Conservation (phyloP, 2,888 invertebrate genomes). For the Andrena bicolor region DNA sequence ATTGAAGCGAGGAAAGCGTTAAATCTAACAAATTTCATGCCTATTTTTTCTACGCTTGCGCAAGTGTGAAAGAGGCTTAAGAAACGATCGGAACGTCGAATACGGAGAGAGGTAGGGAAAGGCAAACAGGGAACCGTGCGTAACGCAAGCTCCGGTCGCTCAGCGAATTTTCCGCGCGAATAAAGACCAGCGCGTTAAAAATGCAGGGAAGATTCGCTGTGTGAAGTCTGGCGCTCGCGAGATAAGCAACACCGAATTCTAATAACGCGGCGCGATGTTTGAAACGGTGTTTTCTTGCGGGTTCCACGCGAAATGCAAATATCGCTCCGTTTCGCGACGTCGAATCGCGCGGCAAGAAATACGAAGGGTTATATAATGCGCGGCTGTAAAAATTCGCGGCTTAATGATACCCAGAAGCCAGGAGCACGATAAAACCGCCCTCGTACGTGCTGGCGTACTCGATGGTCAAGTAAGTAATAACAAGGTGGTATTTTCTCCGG, state of each 20-base stretch:
- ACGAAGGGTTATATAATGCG: conserved; percentile 16
- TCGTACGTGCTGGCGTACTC: background rate
- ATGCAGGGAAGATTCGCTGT: conserved; percentile 33
- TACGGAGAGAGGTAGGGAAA: conserved; percentile 3
- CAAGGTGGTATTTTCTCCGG: conserved; percentile 19
- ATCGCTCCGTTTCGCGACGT: conserved; percentile 29
- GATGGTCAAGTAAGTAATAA: conserved; percentile 32
- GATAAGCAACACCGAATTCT: conserved; percentile 50
- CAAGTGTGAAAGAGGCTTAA: background rate
- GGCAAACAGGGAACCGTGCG: conserved; percentile 1
- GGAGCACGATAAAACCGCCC: conserved; percentile 25
- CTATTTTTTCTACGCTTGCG: too few species aligned
- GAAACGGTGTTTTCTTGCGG: conserved; percentile 13
- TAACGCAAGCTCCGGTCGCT: background rate
- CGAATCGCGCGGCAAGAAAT: conserved; percentile 23
- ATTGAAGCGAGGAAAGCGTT: background rate
- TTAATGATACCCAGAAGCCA: conserved; percentile 47
- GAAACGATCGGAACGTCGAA: background rate
- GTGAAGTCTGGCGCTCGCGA: conserved; percentile 12
- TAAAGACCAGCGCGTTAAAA: conserved; percentile 44
- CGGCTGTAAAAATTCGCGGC: conserved; percentile 44
- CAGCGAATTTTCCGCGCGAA: conserved; percentile 41
- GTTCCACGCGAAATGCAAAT: conserved; percentile 22
- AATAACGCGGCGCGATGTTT: conserved; percentile 44
- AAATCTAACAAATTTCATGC: background rate